These are phyloP conservation scores for Leucophenga montana DNA, from an alignment of 2,888 invertebrate genomes.

Conservation along the genomic window DNA sequence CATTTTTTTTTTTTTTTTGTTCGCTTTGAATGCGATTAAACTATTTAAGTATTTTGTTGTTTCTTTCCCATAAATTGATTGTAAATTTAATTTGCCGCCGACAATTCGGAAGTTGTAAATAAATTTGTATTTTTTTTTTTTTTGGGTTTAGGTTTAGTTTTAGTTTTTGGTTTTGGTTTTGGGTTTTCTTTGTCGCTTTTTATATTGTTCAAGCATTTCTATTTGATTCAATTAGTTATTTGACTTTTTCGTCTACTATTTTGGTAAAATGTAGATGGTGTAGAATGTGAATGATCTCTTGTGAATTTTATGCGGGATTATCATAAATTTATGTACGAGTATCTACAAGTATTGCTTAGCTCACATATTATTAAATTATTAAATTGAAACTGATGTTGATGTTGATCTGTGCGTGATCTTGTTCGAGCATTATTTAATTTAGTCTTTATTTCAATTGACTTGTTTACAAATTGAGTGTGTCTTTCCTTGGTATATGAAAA, in stretches of 20 bases:
- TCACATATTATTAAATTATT: too few species aligned
- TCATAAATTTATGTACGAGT: constrained; percentile 5
- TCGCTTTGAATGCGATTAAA: constrained; percentile 7
- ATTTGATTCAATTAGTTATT: constrained; percentile 18
- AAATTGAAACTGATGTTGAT: too few species aligned
- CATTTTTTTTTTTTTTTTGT: background rate
- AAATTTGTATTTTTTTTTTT: background rate
- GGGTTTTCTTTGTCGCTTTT: background rate
- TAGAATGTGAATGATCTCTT: background rate
- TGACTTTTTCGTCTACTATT: background rate
- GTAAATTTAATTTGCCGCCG: constrained; percentile 23
- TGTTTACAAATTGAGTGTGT: too few species aligned
- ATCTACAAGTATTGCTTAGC: too few species aligned
- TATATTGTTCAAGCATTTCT: background rate
- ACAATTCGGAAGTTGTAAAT: constrained; percentile 28
- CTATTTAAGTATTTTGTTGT: background rate
- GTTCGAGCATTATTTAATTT: too few species aligned
- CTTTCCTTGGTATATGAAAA: too few species aligned
- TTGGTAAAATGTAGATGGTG: constrained; percentile 2
- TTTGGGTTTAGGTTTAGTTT: background rate
- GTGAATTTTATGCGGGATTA: constrained; percentile 19
- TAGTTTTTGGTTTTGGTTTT: background rate
- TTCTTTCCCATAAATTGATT: constrained; percentile 23
- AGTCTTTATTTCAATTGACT: too few species aligned
- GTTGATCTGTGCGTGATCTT: too few species aligned